Percentiles rank a stretch among this genome's conserved stretches.
Evolutionary conservation across 92 coral and sea anemone genomes (phyloP).

Genomic region (Micromussa lordhowensis): DNA sequence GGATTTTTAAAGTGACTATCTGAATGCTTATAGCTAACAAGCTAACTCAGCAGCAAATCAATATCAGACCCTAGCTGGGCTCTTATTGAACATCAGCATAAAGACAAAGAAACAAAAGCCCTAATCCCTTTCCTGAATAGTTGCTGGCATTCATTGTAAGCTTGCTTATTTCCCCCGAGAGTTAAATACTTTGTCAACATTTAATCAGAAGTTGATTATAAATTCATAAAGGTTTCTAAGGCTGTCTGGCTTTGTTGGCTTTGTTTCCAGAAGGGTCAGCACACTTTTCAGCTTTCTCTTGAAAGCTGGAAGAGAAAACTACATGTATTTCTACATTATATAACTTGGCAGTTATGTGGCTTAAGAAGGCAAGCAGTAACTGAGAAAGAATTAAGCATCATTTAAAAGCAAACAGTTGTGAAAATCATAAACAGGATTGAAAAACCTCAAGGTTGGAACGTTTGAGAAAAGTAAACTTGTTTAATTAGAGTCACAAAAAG

Average conservation of each 20-base stretch:
- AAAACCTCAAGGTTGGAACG: background rate
- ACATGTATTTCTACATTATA: background rate
- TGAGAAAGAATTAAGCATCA: background rate
- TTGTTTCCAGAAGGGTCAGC: background rate
- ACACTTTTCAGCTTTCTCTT: background rate
- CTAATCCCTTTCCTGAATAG: background rate
- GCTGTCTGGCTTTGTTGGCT: conserved; percentile 33
- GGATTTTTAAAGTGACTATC: too few relatives aligned
- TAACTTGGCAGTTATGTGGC: background rate
- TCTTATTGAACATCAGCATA: too few relatives aligned
- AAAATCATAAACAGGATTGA: background rate
- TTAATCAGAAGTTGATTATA: background rate
- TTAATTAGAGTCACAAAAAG: background rate
- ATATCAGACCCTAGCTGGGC: too few relatives aligned
- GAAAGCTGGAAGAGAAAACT: background rate
- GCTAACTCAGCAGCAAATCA: too few relatives aligned
- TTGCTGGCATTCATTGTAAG: background rate
- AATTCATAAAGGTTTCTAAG: conserved; percentile 15
- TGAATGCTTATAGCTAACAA: too few relatives aligned
- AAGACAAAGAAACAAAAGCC: background rate
- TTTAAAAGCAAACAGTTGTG: background rate
- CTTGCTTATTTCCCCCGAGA: conserved; percentile 27
- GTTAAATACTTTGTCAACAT: background rate
- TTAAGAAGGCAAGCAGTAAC: background rate
- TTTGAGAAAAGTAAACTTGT: background rate